A percentile compares a stretch with the other conserved stretches of the same genome.
phyloP scores from a whole-genome alignment of 2,797 vertebrate genomes.

The Lepidocolaptes lacrymiger region DNA sequence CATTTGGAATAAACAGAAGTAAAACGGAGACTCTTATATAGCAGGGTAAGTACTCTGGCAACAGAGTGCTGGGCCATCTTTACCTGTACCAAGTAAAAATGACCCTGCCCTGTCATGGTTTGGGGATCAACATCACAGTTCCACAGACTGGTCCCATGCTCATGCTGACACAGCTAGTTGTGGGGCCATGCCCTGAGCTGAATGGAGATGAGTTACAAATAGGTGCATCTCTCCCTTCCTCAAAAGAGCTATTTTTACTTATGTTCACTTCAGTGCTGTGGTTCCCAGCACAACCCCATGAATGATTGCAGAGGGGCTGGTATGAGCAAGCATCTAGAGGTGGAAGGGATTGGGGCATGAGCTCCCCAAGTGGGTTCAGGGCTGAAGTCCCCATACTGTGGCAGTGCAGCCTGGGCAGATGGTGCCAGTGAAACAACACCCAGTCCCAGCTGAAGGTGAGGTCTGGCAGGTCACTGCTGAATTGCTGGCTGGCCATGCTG shows the following conservation, averaged over 20 bases:
- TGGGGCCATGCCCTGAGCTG: not conserved
- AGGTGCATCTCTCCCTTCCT: not conserved
- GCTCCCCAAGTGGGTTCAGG: not conserved
- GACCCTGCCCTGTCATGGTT: not conserved
- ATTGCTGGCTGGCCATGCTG: not conserved
- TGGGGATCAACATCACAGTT: not conserved
- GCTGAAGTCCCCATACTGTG: fast-evolving
- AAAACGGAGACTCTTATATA: not conserved
- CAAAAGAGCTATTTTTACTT: not conserved
- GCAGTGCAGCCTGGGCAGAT: not conserved
- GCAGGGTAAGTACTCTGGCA: not conserved
- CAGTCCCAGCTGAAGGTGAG: not conserved
- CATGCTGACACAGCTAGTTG: not conserved
- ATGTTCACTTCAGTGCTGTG: not conserved
- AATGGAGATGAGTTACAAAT: not conserved
- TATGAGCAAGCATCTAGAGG: not conserved
- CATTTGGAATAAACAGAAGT: not conserved
- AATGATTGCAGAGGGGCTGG: not conserved
- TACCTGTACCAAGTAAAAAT: not conserved
- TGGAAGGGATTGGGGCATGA: not conserved
- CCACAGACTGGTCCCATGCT: not conserved
- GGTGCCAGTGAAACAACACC: not conserved
- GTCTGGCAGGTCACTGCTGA: not conserved
- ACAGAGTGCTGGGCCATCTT: not conserved
- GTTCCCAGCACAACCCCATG: not conserved